Evolutionary conservation across 2,888 invertebrate genomes (phyloP), one percentile per base, ranked within the genome.

Genomic region (Baccha elongata): DNA sequence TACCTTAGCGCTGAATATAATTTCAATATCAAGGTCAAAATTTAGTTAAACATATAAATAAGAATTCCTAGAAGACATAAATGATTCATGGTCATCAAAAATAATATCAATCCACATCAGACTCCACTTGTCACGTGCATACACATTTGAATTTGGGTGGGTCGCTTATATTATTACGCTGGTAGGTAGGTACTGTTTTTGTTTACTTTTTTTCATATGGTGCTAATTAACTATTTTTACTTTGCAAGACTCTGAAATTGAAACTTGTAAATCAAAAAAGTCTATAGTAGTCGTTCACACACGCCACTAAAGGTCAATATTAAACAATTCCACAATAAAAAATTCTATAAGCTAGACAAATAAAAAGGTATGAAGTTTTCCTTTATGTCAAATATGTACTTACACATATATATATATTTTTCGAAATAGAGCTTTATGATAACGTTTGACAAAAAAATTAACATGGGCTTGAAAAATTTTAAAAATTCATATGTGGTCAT

Each of bases 231-330:
- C 64, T 58, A 35, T 78, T 78, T 83, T 50, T 58, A 15, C 32
- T 55, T 23, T 37, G 13, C n/a, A n/a, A 5, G 23, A 68, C 76
- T 58, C n/a, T 83, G 83, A 78, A 76, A 72, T 68, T 73, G 50
- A 68, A 73, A 83, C 42, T 76, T 83, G 83, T 76, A 68, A 83
- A 83, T 78, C 72, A 52, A n/a, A 55, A 46, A 76, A 64, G 83
- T 78, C 76, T 72, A 83, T 72, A 48, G 50, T 13, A 37, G 55
- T 42, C 50, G 21, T 83, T 72, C 75, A 65, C 44, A 71, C 48
- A 71, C 40, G 40, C 40, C 40, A 40, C 50, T 60, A 35, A 48
- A 52, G 55, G 72, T 83, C 67, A 83, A 83, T 37, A 73, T 50
- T 13, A 8, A 58, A 60, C 40, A 60, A 60, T n/a, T 58, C 23